Evolutionary conservation across 2,888 invertebrate genomes (phyloP).

Genomic region (Empis stercorea): DNA sequence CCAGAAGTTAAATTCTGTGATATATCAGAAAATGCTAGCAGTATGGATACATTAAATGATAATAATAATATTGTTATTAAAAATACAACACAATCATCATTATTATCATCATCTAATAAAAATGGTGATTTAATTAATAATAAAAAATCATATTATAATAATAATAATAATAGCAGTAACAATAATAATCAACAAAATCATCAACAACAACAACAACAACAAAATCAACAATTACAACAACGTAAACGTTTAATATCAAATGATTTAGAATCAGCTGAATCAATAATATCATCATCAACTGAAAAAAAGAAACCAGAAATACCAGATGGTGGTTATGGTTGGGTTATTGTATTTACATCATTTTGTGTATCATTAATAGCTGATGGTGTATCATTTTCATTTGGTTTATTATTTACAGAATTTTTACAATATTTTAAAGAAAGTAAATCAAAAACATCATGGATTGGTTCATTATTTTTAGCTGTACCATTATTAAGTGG

Average conservation of each 20-base stretch:
- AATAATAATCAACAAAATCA: constrained; percentile 23
- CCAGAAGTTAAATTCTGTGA: constrained; percentile 35
- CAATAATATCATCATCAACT: constrained; percentile 29
- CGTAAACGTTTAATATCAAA: constrained; percentile 31
- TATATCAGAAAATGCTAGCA: constrained; percentile 22
- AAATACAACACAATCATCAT: too few relatives aligned
- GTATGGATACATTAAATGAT: constrained; percentile 17
- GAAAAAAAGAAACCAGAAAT: constrained; percentile 31
- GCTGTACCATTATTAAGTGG: constrained; percentile 77
- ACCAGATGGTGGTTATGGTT: constrained; percentile 36
- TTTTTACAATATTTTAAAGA: constrained; percentile 68
- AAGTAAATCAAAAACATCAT: constrained; percentile 73
- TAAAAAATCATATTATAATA: constrained; percentile 13
- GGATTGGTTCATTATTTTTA: constrained; percentile 82
- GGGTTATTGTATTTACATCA: constrained; percentile 65
- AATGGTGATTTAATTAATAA: constrained; percentile 12
- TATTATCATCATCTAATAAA: too few relatives aligned
- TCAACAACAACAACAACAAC: constrained; percentile 23
- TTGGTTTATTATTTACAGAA: constrained; percentile 77
- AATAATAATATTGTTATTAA: background rate
- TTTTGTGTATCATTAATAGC: constrained; percentile 78
- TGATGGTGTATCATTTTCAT: constrained; percentile 87
- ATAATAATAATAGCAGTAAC: constrained; percentile 19
- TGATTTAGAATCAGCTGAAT: constrained; percentile 26
- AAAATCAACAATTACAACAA: constrained; percentile 22